Evolutionary conservation across 2,888 invertebrate species (phyloP).

Genomic region (Drosophila pullipes): DNA sequence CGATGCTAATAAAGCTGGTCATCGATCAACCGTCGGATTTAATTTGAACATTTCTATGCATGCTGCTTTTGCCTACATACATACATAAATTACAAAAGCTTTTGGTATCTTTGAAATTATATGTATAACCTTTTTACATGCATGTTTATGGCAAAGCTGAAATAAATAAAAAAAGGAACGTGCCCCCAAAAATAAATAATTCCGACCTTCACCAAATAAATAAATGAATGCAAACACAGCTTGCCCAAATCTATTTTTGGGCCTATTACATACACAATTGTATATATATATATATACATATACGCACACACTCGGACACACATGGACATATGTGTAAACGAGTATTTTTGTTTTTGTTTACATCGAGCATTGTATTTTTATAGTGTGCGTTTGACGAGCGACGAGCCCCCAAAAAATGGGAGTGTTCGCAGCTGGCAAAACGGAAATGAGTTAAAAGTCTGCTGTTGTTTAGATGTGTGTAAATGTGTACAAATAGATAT

Average conservation of each 20-base stretch:
- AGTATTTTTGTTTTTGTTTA: constrained; percentile 23
- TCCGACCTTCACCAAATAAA: constrained; percentile 44
- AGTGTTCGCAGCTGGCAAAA: constrained; percentile 39
- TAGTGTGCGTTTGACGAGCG: constrained; percentile 18
- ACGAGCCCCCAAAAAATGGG: constrained; percentile 56
- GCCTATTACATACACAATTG: constrained; percentile 4
- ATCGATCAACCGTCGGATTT: not conserved
- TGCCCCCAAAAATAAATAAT: constrained; percentile 37
- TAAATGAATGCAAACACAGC: not conserved
- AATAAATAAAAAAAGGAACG: constrained; percentile 16
- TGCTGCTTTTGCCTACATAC: not conserved
- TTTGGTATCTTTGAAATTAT: not conserved
- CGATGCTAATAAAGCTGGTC: not conserved
- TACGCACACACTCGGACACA: not conserved
- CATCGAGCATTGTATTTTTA: constrained; percentile 30
- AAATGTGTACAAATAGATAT: not conserved
- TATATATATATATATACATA: not conserved
- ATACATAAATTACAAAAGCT: not conserved
- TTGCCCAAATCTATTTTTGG: constrained; percentile 42
- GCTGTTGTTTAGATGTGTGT: constrained; percentile 2
- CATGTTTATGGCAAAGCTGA: not conserved
- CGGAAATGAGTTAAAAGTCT: constrained; percentile 2
- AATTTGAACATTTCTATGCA: not conserved
- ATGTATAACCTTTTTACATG: not conserved
- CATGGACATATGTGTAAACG: not conserved